phyloP scores from a whole-genome alignment of 2,888 invertebrate genomes.

The Hartigia nigra region DNA sequence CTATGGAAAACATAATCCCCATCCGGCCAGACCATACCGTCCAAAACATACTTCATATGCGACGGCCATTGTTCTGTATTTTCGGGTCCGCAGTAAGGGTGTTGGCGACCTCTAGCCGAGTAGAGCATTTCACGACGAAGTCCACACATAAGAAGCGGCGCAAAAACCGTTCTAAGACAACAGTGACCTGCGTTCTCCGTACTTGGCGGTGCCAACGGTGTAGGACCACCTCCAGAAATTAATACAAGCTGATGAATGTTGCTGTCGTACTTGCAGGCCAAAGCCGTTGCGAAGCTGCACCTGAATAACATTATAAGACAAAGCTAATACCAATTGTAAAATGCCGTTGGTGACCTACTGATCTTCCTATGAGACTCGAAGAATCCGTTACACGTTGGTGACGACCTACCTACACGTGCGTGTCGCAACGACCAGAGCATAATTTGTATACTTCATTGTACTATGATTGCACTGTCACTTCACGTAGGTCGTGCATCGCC shows the following conservation, averaged over 20 bases:
- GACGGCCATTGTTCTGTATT: constrained; percentile 65
- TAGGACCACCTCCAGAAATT: constrained; percentile 77
- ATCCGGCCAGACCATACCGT: constrained; percentile 76
- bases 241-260: constrained; percentile 73
- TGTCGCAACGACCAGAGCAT: constrained; percentile 30
- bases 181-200: constrained; percentile 67
- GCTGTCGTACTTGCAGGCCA: constrained; percentile 70
- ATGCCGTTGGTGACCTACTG: constrained; percentile 15
- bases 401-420: constrained; percentile 21
- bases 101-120: constrained; percentile 70
- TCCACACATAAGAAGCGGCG: constrained; percentile 72
- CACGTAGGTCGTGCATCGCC: constrained; percentile 19
- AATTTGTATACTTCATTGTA: constrained; percentile 24
- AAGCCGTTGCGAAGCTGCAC: constrained; percentile 73
- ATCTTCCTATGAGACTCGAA: constrained; percentile 7
- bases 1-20: constrained; percentile 76
- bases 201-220: constrained; percentile 73
- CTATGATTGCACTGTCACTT: constrained; percentile 26
- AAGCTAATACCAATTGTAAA: constrained; percentile 3
- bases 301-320: constrained; percentile 56
- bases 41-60: constrained; percentile 68
- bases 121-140: constrained; percentile 70
- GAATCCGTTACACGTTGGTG: constrained; percentile 5
- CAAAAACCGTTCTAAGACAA: constrained; percentile 68
- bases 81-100: constrained; percentile 66